A percentile compares a stretch with the other conserved stretches of the same genome.
Conservation (phyloP, 2,113 vertebrate species). For the Phodopus roborovskii region DNA sequence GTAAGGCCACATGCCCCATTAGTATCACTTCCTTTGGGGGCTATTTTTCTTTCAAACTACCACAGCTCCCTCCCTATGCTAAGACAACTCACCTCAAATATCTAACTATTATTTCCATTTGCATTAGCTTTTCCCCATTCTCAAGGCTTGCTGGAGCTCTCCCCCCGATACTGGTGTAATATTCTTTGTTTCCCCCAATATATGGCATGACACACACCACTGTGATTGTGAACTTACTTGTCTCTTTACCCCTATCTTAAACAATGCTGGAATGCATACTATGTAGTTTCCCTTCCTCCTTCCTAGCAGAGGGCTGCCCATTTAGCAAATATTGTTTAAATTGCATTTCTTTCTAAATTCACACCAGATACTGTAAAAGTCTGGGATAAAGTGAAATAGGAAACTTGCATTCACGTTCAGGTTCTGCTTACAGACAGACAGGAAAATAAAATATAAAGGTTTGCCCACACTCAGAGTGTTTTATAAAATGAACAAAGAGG, state of each 20-base stretch:
- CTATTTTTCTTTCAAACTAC: neutral
- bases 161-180: rapidly evolving
- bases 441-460: neutral
- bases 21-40: neutral
- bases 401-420: neutral
- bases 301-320: neutral
- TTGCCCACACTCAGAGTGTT: neutral
- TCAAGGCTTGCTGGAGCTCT: rapidly evolving
- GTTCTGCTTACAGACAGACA: neutral
- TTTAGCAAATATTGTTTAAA: neutral
- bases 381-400: neutral
- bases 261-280: neutral
- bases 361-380: neutral
- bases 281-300: neutral
- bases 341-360: neutral
- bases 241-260: neutral
- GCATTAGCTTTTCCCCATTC: neutral
- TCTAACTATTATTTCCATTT: neutral
- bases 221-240: rapidly evolving
- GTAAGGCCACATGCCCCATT: neutral
- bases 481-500: neutral
- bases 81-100: neutral
- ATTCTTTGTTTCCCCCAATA: neutral
- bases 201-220: rapidly evolving
- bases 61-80: neutral